Evolutionary conservation across 2,797 vertebrate species (phyloP), one percentile per base, ranked within the genome.

Genomic region (Ataeniobius toweri): DNA sequence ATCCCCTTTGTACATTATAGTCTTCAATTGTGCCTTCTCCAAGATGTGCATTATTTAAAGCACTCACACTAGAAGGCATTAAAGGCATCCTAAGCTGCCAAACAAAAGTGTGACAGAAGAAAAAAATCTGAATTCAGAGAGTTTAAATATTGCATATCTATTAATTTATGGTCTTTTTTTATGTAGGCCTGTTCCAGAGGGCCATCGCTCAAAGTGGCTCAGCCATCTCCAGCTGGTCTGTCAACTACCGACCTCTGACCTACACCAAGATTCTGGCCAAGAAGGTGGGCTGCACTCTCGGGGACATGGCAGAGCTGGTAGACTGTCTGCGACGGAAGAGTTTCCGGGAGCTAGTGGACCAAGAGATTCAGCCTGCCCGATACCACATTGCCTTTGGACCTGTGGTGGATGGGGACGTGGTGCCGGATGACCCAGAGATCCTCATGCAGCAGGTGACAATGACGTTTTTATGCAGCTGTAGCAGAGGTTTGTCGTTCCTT

Each of bases 331-430:
- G 97, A 44, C 94, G 94, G 48, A 98, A 99, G 80, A 96, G 95
- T 69, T 97, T 96, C 92, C 94, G 97, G 1, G 97, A 98, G 79
- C 89, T 99, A 75, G 98, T 99, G 83, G 98, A 98, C 92, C 98
- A 99, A 85, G 98, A 99, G 74, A 97, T 99, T 44, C 97, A 98
- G 86, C 98, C 97, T 0, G 97, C 97, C 1, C 96, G 97, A 28
- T 99, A 99, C 92, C 97, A 99, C 88, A 96, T 99, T 1, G 98
- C 97, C 48, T 99, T 99, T 0, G 98, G 98, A 10, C 98, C 98
- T 0, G 98, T 99, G 80, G 97, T 99, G 70, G 98, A 99, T 0
- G 98, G 98, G 0, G 98, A 99, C 1, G 97, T 99, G 31, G 97
- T 99, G 26, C 98, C 98, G 0, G 98, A 99, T 1, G 97, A 99